Conservation (phyloP, 2,113 vertebrate genomes). For the Daubentonia madagascariensis region DNA sequence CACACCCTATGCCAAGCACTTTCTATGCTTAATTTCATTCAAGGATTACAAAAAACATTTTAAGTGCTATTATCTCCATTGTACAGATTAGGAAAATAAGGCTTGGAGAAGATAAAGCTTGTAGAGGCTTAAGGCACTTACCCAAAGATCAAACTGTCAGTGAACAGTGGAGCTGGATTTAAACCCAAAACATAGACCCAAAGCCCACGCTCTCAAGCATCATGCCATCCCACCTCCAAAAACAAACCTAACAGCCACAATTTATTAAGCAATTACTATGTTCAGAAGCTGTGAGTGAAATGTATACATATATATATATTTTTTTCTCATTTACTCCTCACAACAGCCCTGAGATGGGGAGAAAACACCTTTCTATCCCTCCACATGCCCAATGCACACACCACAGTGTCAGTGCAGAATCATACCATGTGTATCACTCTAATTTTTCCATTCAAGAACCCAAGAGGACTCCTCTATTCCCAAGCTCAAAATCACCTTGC, state of each 20-base stretch:
- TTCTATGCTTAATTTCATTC: not conserved
- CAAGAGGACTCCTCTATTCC: not conserved
- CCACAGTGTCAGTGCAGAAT: not conserved
- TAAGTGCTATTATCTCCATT: not conserved
- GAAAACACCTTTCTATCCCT: not conserved
- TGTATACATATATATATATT: not conserved
- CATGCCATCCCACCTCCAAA: not conserved
- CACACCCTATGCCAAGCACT: not conserved
- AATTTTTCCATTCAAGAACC: slow-evolving; percentile 25
- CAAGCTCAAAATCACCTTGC: slow-evolving; percentile 29
- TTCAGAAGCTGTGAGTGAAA: not conserved
- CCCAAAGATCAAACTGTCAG: not conserved
- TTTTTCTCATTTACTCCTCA: not conserved
- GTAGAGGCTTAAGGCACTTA: not conserved
- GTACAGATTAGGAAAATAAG: not conserved
- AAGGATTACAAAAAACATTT: slow-evolving; percentile 10
- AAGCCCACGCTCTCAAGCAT: not conserved
- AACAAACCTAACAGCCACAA: not conserved
- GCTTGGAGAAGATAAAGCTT: not conserved
- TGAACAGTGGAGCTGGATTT: not conserved
- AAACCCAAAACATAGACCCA: not conserved
- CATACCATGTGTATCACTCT: not conserved
- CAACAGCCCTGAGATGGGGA: not conserved
- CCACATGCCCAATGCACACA: not conserved
- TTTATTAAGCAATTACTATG: not conserved